These are phyloP conservation scores for Drosophila ambigua DNA, from an alignment of 1,140 invertebrate species.

Conservation along the genomic window DNA sequence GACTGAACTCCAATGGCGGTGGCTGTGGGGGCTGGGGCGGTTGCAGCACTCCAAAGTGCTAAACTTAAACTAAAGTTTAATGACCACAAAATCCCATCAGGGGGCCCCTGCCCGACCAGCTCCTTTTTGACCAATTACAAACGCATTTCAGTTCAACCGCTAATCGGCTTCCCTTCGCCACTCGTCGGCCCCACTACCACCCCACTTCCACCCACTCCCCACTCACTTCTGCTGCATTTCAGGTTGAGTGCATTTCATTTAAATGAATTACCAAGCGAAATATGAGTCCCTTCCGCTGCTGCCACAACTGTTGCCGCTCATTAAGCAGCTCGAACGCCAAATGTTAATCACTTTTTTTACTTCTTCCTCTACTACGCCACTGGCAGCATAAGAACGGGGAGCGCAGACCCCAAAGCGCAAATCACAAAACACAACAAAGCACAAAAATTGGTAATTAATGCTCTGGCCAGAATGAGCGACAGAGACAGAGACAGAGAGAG, in stretches of 20 bases:
- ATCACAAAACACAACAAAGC: slow-evolving; percentile 67
- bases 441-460: slow-evolving; percentile 70
- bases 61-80: slow-evolving; percentile 58
- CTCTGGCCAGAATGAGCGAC: slow-evolving; percentile 11
- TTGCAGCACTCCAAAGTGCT: slow-evolving; percentile 34
- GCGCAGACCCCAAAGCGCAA: slow-evolving; percentile 42
- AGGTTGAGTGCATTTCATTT: slow-evolving; percentile 80
- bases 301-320: slow-evolving; percentile 36
- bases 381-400: slow-evolving; percentile 1
- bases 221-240: slow-evolving; percentile 41
- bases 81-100: slow-evolving; percentile 64
- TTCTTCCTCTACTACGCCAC: slow-evolving; percentile 37
- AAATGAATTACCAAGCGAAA: slow-evolving; percentile 80
- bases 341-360: slow-evolving; percentile 66
- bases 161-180: slow-evolving; percentile 33
- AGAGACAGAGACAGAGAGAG: not conserved
- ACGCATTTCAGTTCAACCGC: slow-evolving; percentile 70
- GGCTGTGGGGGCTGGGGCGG: not conserved
- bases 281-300: slow-evolving; percentile 46
- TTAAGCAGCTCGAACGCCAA: slow-evolving; percentile 58
- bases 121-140: slow-evolving; percentile 68
- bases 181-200: too few species aligned
- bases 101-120: slow-evolving; percentile 29
- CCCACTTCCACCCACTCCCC: not conserved
- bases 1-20: slow-evolving; percentile 7